Conservation (phyloP, 2,888 invertebrate genomes). For the Cataglyphis livida region DNA sequence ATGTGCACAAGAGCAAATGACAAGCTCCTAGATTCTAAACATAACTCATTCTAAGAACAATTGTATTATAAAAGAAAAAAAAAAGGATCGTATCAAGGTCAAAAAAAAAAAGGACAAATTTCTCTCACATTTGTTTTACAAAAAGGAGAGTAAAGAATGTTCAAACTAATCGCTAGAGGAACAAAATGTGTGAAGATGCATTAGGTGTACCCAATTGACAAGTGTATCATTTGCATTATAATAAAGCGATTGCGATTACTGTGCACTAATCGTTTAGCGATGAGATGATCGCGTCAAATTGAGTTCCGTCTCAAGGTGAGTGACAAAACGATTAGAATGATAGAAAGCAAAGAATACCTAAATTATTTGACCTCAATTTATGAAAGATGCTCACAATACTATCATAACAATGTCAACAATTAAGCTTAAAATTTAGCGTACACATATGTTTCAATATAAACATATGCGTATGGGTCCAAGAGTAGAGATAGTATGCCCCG, state of each 20-base stretch:
- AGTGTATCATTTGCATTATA: slow-evolving; percentile 11
- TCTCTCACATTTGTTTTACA: neutral
- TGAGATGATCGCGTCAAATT: slow-evolving; percentile 2
- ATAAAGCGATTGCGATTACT: slow-evolving; percentile 20
- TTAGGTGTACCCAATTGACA: neutral
- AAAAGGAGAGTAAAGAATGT: neutral
- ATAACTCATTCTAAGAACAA: slow-evolving; percentile 6
- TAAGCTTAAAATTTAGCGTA: slow-evolving; percentile 67
- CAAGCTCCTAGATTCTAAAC: neutral
- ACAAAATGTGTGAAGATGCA: slow-evolving; percentile 12
- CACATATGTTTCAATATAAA: slow-evolving; percentile 69
- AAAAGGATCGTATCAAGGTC: neutral
- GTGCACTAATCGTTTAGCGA: neutral
- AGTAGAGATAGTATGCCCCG: slow-evolving; percentile 84
- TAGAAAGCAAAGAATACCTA: slow-evolving; percentile 64
- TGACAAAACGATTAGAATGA: slow-evolving; percentile 63
- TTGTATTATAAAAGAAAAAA: neutral
- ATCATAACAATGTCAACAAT: slow-evolving; percentile 67
- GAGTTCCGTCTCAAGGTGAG: slow-evolving; percentile 45
- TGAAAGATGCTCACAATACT: slow-evolving; percentile 53
- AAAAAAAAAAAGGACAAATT: neutral
- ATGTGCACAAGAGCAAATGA: neutral
- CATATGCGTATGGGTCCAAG: slow-evolving; percentile 85
- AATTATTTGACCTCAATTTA: slow-evolving; percentile 46
- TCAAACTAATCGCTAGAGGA: slow-evolving; percentile 10